Percentiles rank a stretch among this genome's conserved stretches.
Conservation (phyloP, 2,888 invertebrate species). For the Cataglyphis albicans region DNA sequence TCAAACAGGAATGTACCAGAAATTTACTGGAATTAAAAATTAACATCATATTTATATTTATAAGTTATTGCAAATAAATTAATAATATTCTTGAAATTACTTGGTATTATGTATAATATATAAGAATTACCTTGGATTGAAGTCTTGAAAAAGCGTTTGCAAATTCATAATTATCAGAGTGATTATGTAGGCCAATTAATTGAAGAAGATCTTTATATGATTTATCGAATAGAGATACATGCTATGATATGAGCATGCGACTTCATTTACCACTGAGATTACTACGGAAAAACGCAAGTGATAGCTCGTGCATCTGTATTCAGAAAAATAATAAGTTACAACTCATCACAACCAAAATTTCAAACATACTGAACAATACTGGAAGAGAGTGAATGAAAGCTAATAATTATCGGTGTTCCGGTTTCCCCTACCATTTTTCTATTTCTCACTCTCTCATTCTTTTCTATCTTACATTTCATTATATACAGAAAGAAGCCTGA, state of each 20-base stretch:
- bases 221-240: slow-evolving; percentile 62
- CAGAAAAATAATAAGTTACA: slow-evolving; percentile 63
- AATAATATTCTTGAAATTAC: not conserved
- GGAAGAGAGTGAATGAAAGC: slow-evolving; percentile 34
- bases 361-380: slow-evolving; percentile 70
- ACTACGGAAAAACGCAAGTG: slow-evolving; percentile 56
- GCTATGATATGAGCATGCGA: slow-evolving; percentile 58
- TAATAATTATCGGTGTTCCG: slow-evolving; percentile 55
- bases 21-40: slow-evolving; percentile 93
- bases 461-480: not conserved
- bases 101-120: not conserved
- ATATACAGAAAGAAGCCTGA: too few relatives aligned
- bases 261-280: slow-evolving; percentile 68
- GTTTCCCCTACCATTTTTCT: not conserved
- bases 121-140: slow-evolving; percentile 93
- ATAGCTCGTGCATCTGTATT: slow-evolving; percentile 64
- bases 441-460: not conserved
- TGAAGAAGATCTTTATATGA: slow-evolving; percentile 63
- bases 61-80: not conserved
- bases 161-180: slow-evolving; percentile 90
- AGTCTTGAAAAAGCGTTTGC: slow-evolving; percentile 95
- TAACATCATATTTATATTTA: slow-evolving; percentile 20
- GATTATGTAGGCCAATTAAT: slow-evolving; percentile 76
- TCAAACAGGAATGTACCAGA: slow-evolving; percentile 96
- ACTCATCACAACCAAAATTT: slow-evolving; percentile 65